Conservation (phyloP, 35 echinoderm and acorn worm genomes). For the Stichopus chloronotus region DNA sequence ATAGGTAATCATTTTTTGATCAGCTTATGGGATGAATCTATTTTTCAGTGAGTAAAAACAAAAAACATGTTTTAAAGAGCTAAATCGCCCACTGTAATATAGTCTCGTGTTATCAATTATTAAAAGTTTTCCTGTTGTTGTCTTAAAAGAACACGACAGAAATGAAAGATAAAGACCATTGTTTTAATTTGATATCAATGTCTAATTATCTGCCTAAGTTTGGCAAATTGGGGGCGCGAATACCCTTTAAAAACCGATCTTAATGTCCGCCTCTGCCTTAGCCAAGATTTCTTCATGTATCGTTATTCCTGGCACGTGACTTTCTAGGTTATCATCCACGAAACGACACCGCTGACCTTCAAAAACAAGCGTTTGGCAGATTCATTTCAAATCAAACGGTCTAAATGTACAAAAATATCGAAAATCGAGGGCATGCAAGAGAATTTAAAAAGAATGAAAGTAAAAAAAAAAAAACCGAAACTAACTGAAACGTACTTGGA, state of each 20-base stretch:
- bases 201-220: not conserved
- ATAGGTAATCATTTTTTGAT: too few species aligned
- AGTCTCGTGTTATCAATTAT: too few species aligned
- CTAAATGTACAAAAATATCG: conserved; percentile 25
- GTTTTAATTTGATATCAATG: too few species aligned
- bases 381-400: conserved; percentile 11
- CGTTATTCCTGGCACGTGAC: not conserved
- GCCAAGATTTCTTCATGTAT: not conserved
- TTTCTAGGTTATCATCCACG: not conserved
- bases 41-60: too few species aligned
- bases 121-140: too few species aligned
- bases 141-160: too few species aligned
- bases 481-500: not conserved
- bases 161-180: too few species aligned
- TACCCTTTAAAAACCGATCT: not conserved
- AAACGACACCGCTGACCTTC: not conserved
- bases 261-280: not conserved
- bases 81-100: too few species aligned
- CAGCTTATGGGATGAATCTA: too few species aligned
- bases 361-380: not conserved
- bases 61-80: too few species aligned
- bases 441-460: not conserved
- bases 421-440: not conserved
- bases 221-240: not conserved
- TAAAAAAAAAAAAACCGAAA: not conserved